phyloP scores from a whole-genome alignment of 2,797 vertebrate genomes.

The Agapornis canus region DNA sequence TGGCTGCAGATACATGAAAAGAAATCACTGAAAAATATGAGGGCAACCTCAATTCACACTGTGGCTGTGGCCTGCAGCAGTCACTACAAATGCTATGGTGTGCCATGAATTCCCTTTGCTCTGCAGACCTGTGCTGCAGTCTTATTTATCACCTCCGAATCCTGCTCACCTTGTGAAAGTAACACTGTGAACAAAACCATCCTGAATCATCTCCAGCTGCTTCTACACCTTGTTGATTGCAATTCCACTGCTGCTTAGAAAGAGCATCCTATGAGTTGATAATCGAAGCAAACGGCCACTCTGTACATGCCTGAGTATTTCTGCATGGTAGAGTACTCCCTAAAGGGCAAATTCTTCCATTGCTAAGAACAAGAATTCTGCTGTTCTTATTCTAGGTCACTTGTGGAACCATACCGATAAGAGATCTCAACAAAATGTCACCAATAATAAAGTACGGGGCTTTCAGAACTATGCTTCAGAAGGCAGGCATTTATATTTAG shows the following conservation, averaged over 20 bases:
- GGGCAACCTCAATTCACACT: not conserved
- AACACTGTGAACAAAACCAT: not conserved
- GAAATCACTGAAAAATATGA: not conserved
- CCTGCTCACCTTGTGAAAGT: fast-evolving
- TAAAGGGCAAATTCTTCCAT: conserved; percentile 41
- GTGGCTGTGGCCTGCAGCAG: not conserved
- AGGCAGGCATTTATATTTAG: not conserved
- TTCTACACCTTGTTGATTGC: not conserved
- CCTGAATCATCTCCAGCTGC: not conserved
- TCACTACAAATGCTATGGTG: not conserved
- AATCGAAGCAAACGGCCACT: not conserved
- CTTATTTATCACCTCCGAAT: not conserved
- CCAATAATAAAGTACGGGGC: not conserved
- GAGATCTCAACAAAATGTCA: conserved; percentile 35
- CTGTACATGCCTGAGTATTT: not conserved
- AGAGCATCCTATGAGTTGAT: not conserved
- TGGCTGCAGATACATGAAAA: not conserved
- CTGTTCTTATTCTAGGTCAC: conserved; percentile 51
- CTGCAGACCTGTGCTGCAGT: not conserved
- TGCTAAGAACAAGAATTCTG: conserved; percentile 57
- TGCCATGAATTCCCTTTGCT: not conserved
- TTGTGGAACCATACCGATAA: conserved; percentile 44
- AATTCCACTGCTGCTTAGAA: not conserved
- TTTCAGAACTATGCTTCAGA: conserved; percentile 4
- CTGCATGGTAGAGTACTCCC: not conserved